Evolutionary conservation across 2,888 invertebrate genomes (phyloP).

Genomic region (Agrotis clavis): DNA sequence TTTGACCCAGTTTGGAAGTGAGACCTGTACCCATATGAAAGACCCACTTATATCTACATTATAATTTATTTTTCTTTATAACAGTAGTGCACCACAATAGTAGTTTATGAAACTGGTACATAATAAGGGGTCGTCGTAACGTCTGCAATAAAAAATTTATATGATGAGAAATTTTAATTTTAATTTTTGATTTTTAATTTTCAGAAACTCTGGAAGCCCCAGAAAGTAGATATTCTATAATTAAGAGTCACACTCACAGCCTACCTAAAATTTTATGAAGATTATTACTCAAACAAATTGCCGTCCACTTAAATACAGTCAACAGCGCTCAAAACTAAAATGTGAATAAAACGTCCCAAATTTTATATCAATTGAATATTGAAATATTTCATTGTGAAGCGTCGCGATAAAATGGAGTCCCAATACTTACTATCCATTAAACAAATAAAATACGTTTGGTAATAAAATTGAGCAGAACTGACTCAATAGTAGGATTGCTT

Average conservation of each 20-base stretch:
- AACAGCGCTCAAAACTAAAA: conserved; percentile 32
- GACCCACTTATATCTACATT: too few species aligned
- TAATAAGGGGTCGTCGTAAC: too few species aligned
- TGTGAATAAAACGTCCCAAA: conserved; percentile 24
- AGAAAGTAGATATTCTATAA: too few species aligned
- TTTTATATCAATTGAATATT: conserved; percentile 52
- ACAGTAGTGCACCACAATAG: too few species aligned
- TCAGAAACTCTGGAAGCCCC: too few species aligned
- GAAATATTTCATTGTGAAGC: conserved; percentile 56
- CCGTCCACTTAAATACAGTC: conserved; percentile 11
- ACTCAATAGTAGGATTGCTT: conserved; percentile 34
- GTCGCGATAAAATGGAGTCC: conserved; percentile 44
- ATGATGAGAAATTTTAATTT: too few species aligned
- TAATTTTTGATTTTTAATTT: too few species aligned
- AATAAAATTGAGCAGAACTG: conserved; percentile 42
- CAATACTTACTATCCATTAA: conserved; percentile 54
- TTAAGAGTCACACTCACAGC: not conserved
- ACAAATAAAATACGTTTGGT: conserved; percentile 58
- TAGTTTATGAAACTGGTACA: too few species aligned
- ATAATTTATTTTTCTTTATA: too few species aligned
- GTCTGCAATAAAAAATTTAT: too few species aligned
- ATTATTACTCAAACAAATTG: conserved; percentile 10
- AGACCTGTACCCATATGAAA: too few species aligned
- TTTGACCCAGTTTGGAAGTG: too few species aligned
- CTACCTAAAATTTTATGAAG: not conserved